A percentile compares a stretch with the other conserved stretches of the same genome.
These are phyloP conservation scores for Malthinus seriepunctatus DNA, from an alignment of 2,888 invertebrate genomes.

Conservation along the genomic window DNA sequence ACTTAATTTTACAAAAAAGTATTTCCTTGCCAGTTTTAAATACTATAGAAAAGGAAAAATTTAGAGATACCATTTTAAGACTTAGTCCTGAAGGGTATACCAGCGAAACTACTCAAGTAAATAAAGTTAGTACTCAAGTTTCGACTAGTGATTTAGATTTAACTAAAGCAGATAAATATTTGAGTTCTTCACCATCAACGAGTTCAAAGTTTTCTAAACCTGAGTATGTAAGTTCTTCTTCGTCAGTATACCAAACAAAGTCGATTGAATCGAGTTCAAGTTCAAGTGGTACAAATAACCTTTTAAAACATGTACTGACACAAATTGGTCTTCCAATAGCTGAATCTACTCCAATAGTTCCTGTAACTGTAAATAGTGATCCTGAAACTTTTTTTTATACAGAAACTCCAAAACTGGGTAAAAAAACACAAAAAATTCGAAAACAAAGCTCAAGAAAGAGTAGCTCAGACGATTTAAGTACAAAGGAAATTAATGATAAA, in stretches of 20 bases:
- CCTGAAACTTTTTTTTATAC: background rate
- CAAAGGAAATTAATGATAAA: background rate
- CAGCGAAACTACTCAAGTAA: background rate
- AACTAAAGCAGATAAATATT: background rate
- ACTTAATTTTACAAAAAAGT: constrained; percentile 46
- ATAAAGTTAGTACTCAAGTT: background rate
- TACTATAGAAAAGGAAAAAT: constrained; percentile 24
- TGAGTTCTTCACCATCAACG: background rate
- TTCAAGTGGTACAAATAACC: background rate
- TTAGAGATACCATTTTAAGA: constrained; percentile 14
- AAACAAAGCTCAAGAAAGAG: background rate
- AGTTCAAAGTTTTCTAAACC: background rate
- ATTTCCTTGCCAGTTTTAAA: constrained; percentile 45
- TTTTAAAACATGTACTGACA: constrained; percentile 16
- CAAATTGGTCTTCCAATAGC: constrained; percentile 35
- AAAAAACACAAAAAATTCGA: background rate
- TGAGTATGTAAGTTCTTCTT: background rate
- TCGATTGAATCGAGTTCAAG: background rate
- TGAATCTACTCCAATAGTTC: constrained; percentile 35
- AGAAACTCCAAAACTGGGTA: constrained; percentile 14
- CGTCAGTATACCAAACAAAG: too few relatives aligned
- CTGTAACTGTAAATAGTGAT: constrained; percentile 8
- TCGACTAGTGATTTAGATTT: background rate
- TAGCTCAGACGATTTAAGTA: background rate
- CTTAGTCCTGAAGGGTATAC: constrained; percentile 20